Conservation (phyloP, 2,888 invertebrate genomes). For the Stenurella melanura region DNA sequence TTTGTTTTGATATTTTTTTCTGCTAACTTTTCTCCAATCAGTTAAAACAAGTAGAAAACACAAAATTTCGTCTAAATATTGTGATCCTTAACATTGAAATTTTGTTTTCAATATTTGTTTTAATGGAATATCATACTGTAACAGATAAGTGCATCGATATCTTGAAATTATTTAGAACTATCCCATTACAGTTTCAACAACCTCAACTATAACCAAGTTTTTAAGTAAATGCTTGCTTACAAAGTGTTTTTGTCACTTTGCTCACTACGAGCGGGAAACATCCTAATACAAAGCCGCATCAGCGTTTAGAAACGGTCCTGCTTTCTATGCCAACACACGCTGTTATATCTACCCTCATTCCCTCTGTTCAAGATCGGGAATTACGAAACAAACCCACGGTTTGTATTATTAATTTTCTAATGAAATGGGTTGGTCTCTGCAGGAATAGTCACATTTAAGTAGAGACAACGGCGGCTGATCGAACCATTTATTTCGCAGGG, state of each 20-base stretch:
- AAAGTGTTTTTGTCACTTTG: too few species aligned
- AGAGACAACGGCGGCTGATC: not conserved
- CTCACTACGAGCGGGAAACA: not conserved
- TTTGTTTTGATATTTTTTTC: too few species aligned
- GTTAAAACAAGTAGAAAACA: too few species aligned
- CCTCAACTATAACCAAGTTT: too few species aligned
- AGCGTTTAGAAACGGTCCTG: not conserved
- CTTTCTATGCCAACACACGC: conserved; percentile 38
- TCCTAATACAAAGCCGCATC: not conserved
- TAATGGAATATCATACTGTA: too few species aligned
- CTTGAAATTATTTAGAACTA: too few species aligned
- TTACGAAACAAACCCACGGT: conserved; percentile 39
- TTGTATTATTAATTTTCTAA: conserved; percentile 49
- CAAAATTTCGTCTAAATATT: too few species aligned
- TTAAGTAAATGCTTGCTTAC: too few species aligned
- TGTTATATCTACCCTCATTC: conserved; percentile 22
- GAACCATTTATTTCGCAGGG: conserved; percentile 23
- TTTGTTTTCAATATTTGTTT: too few species aligned
- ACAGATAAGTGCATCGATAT: too few species aligned
- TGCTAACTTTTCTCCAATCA: too few species aligned
- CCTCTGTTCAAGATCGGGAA: conserved; percentile 15
- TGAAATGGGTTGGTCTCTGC: conserved; percentile 33
- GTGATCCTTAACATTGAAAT: too few species aligned
- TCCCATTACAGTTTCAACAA: not conserved
- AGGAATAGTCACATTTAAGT: conserved; percentile 5